Evolutionary conservation across 2,797 vertebrate species (phyloP).

Genomic region (Phoebastria nigripes): DNA sequence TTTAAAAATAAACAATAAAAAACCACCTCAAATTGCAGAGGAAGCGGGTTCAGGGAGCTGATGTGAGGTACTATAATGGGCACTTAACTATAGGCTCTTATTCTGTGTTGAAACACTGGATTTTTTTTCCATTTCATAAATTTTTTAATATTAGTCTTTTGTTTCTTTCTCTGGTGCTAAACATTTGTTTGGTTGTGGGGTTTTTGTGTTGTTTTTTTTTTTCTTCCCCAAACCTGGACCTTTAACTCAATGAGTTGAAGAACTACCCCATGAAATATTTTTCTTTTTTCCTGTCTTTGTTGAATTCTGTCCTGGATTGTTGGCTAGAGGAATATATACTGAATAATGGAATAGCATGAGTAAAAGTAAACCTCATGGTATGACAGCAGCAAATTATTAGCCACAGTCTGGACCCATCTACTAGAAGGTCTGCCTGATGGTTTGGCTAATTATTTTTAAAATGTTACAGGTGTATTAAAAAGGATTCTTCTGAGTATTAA

Average conservation of each 20-base stretch:
- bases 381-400: not conserved
- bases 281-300: not conserved
- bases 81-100: not conserved
- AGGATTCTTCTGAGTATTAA: not conserved
- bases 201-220: not conserved
- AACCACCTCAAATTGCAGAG: not conserved
- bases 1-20: not conserved
- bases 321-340: not conserved
- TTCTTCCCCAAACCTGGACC: not conserved
- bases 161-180: not conserved
- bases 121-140: not conserved
- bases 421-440: not conserved
- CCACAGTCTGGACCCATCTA: not conserved
- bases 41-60: not conserved
- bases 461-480: not conserved
- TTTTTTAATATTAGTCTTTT: not conserved
- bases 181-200: not conserved
- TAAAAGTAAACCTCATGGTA: not conserved
- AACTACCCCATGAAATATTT: not conserved
- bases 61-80: not conserved
- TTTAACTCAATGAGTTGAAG: not conserved
- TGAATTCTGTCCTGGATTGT: not conserved
- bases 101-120: not conserved
- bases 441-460: not conserved
- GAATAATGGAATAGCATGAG: not conserved